A percentile compares a stretch with the other conserved stretches of the same genome.
phyloP scores from a whole-genome alignment of 2,797 vertebrate genomes.

The Brachymystax lenok region DNA sequence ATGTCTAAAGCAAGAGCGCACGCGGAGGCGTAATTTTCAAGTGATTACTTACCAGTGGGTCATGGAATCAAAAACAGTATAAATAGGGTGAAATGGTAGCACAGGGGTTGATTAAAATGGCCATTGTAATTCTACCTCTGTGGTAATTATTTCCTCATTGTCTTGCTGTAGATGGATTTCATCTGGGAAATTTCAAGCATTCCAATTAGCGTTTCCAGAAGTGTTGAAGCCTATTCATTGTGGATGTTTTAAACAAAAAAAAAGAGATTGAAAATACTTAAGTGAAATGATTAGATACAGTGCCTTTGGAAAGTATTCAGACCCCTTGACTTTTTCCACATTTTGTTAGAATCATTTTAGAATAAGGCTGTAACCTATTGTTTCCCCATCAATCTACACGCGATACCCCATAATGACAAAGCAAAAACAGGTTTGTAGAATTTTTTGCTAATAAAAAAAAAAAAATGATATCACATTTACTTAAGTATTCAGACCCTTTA shows the following conservation, averaged over 20 bases:
- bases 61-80: slow-evolving; percentile 83
- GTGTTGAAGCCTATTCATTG: slow-evolving; percentile 62
- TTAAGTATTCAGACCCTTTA: too few species aligned
- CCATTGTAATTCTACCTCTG: slow-evolving; percentile 84
- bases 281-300: slow-evolving; percentile 70
- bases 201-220: slow-evolving; percentile 80
- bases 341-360: too few species aligned
- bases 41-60: slow-evolving; percentile 86
- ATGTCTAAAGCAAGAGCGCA: slow-evolving; percentile 73
- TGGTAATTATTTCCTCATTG: slow-evolving; percentile 86
- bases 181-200: slow-evolving; percentile 78
- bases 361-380: too few species aligned
- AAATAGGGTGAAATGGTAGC: slow-evolving; percentile 85
- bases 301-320: too few species aligned
- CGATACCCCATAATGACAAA: too few species aligned
- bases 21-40: slow-evolving; percentile 81
- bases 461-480: too few species aligned
- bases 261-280: slow-evolving; percentile 69
- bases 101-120: slow-evolving; percentile 85
- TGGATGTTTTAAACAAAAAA: slow-evolving; percentile 48
- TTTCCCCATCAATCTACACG: too few species aligned
- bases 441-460: too few species aligned
- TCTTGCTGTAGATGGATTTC: slow-evolving; percentile 82
- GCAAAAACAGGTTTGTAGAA: too few species aligned
- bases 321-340: too few species aligned